Base-by-base conservation (phyloP, 2,113 vertebrate species). In the Phoxinus phoxinus region DNA sequence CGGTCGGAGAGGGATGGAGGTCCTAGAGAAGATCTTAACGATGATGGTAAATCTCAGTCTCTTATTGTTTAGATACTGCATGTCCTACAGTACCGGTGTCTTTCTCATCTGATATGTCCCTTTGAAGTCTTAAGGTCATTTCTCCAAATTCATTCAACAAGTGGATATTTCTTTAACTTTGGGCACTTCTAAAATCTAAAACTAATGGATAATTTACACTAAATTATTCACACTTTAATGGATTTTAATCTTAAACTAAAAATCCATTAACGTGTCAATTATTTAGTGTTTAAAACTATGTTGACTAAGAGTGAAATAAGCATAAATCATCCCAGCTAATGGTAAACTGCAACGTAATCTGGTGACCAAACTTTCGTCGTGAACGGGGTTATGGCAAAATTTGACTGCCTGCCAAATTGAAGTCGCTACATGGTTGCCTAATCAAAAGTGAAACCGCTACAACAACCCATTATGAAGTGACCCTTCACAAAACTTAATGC, bases 41-140 rank as follows among this genome's bases (percentile, higher is more conserved):
- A 84, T 48, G 67, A 87, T 37, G 84, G 76, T 87, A 88, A 79
- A 51, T 5, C 59, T 27, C 15, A 17, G 41, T 27, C 15, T 53
- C 23, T 23, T 23, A 23, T 2, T 71, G 67, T 8, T 37, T 71
- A 41, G 21, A 37, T 51, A 19, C 12, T 48, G 12, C 41, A 41
- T 48, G n/a, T 69, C 35, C 13, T 32, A 35, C 30, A 19, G 27
- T 19, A 19, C 63, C 19, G 27, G 63, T 17, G 27, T 30, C 25
- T 30, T 11, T 25, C 61, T 65, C 13, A 65, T 65, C 59, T 27
- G 59, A 6, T 32, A 17, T 5, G 13, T 32, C 27, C 12, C 30
- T 30, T 30, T 30, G 27, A 65, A 15, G 25, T 27, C 13, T 63
- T 63, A 25, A 63, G 27, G 59, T 59, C 3, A 59, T 61, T 30